These are phyloP conservation scores for Mormyrus lacerda DNA, from an alignment of 2,113 vertebrate genomes.

Conservation along the genomic window DNA sequence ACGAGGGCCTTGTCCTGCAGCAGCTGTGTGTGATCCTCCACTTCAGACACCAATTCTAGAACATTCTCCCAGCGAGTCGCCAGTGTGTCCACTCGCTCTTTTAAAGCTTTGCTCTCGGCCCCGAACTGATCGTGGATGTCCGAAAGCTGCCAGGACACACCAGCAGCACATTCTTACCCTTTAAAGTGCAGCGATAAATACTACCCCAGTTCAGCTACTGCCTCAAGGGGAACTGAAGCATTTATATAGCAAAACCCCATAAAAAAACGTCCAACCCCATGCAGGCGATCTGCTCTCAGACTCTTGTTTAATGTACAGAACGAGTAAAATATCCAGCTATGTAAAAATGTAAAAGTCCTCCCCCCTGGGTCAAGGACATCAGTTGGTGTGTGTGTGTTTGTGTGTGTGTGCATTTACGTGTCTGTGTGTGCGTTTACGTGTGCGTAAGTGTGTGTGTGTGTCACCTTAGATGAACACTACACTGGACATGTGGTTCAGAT, in stretches of 20 bases:
- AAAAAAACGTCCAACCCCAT: not conserved
- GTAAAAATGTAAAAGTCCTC: not conserved
- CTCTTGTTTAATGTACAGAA: not conserved
- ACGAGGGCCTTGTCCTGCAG: conserved; percentile 56
- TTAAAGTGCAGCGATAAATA: not conserved
- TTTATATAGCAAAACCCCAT: not conserved
- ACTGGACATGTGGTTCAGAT: not conserved
- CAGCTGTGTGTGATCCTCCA: conserved; percentile 67
- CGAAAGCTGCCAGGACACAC: conserved; percentile 61
- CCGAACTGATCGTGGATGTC: conserved; percentile 56
- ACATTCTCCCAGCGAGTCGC: conserved; percentile 67
- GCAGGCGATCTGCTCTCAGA: not conserved
- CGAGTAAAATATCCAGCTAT: not conserved
- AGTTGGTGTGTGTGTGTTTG: not conserved
- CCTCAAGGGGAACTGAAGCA: not conserved
- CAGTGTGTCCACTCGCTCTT: conserved; percentile 69
- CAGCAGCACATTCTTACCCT: not conserved
- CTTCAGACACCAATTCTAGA: conserved; percentile 68
- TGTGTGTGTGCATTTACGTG: too few species aligned
- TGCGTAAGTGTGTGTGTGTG: too few species aligned
- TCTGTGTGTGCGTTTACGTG: not conserved
- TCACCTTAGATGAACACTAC: not conserved
- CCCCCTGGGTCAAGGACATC: not conserved
- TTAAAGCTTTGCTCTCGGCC: conserved; percentile 67
- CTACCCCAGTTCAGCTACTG: not conserved